Evolutionary conservation across 2,113 vertebrate genomes (phyloP).

Genomic region (Zosterops pallidus): DNA sequence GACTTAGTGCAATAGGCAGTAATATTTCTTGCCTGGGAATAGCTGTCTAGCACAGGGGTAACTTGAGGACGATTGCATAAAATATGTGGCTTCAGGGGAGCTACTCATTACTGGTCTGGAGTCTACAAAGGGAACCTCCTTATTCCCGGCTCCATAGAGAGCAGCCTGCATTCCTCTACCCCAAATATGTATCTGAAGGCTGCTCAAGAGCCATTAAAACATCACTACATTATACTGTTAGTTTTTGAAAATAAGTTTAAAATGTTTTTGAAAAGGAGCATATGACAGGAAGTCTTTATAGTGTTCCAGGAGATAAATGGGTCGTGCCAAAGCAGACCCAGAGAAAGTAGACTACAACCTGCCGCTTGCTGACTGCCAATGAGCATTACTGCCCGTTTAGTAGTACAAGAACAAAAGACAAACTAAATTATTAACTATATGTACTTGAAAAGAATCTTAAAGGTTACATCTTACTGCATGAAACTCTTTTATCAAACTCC

Average conservation of each 20-base stretch:
- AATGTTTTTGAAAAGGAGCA: not conserved
- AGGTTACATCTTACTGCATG: not conserved
- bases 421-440: not conserved
- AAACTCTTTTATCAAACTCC: not conserved
- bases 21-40: not conserved
- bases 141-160: rapidly evolving
- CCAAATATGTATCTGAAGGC: not conserved
- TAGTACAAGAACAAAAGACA: not conserved
- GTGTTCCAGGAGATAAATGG: not conserved
- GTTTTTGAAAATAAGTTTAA: not conserved
- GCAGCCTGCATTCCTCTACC: not conserved
- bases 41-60: not conserved
- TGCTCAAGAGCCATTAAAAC: not conserved
- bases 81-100: not conserved
- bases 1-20: not conserved
- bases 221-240: not conserved
- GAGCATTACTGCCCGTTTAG: not conserved
- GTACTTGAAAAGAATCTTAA: constrained; percentile 6
- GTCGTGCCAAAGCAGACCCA: not conserved
- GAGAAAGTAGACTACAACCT: not conserved
- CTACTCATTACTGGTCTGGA: not conserved
- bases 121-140: not conserved
- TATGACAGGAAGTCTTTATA: not conserved
- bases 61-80: not conserved
- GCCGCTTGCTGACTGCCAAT: not conserved